Conservation (phyloP, 2,888 invertebrate species). For the Mellilla xanthometata region DNA sequence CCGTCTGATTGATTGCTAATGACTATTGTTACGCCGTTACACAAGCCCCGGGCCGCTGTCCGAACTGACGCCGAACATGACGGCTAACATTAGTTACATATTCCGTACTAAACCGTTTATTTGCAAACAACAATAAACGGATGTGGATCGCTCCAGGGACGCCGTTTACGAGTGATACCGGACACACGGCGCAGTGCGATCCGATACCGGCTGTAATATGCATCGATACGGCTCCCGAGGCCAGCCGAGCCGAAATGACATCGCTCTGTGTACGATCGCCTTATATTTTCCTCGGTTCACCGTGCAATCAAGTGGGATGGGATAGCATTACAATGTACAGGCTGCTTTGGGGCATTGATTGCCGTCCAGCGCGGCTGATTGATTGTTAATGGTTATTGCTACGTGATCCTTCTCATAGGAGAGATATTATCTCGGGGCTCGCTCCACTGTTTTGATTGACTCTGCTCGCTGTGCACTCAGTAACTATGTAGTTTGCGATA, state of each 20-base stretch:
- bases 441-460: conserved; percentile 39
- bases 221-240: conserved; percentile 54
- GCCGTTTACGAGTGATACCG: conserved; percentile 57
- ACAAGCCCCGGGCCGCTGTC: conserved; percentile 55
- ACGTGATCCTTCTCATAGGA: conserved; percentile 43
- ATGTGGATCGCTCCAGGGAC: conserved; percentile 54
- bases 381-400: conserved; percentile 62
- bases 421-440: conserved; percentile 36
- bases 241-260: conserved; percentile 57
- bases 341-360: conserved; percentile 46
- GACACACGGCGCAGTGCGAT: conserved; percentile 51
- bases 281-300: conserved; percentile 49
- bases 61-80: conserved; percentile 59
- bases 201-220: conserved; percentile 52
- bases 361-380: conserved; percentile 47
- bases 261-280: conserved; percentile 47
- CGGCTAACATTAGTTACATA: conserved; percentile 56
- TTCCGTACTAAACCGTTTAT: conserved; percentile 55
- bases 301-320: conserved; percentile 44
- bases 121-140: conserved; percentile 64
- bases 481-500: conserved; percentile 32
- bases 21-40: conserved; percentile 71
- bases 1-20: conserved; percentile 75
- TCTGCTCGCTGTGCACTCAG: conserved; percentile 31
- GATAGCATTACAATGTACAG: conserved; percentile 41